A percentile compares a stretch with the other conserved stretches of the same genome.
phyloP scores from a whole-genome alignment of 1,140 invertebrate species.

The Antheraea mylitta region DNA sequence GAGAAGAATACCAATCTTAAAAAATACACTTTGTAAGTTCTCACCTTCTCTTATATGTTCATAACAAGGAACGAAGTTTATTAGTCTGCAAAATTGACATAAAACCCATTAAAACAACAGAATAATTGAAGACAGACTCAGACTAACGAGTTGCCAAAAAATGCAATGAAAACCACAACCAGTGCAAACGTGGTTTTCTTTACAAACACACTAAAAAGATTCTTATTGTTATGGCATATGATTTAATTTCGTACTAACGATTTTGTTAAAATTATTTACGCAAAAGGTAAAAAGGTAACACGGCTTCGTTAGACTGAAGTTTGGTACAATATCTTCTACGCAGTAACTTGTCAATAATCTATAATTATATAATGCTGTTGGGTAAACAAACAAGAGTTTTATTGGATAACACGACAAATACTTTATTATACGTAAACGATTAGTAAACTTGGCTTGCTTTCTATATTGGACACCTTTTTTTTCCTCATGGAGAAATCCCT shows the following conservation, averaged over 20 bases:
- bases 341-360: slow-evolving; percentile 37
- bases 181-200: slow-evolving; percentile 24
- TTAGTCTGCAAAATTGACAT: background rate
- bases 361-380: background rate
- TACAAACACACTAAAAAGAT: slow-evolving; percentile 11
- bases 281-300: slow-evolving; percentile 52
- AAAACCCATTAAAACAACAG: slow-evolving; percentile 11
- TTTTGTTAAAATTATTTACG: slow-evolving; percentile 42
- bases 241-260: slow-evolving; percentile 21
- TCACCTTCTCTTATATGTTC: no score
- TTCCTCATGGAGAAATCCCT: no score
- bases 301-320: slow-evolving; percentile 61
- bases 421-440: no score
- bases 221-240: slow-evolving; percentile 24
- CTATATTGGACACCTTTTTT: no score
- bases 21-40: no score
- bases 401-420: no score
- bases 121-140: slow-evolving; percentile 25
- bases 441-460: no score
- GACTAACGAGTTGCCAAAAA: slow-evolving; percentile 43
- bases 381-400: no score
- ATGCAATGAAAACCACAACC: slow-evolving; percentile 37
- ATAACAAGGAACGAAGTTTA: background rate
- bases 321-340: slow-evolving; percentile 51
- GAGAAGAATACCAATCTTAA: no score